Evolutionary conservation across 37 sponge, comb jelly and placozoan genomes (phyloP).

Genomic region (Agelas oroides): DNA sequence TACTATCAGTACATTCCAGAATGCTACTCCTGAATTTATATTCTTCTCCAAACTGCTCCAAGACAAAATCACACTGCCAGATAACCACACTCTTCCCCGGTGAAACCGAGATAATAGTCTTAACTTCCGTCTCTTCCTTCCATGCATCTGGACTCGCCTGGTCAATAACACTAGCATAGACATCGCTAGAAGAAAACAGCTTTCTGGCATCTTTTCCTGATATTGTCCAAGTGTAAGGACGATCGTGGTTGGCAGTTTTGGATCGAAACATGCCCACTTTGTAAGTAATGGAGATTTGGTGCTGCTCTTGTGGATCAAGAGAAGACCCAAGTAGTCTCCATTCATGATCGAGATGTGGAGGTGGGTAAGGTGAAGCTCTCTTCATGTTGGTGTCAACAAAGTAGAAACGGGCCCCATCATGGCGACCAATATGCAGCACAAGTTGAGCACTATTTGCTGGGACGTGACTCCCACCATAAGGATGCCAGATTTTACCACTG

Average conservation of each 20-base stretch:
- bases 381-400: not conserved
- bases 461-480: not conserved
- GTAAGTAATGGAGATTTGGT: not conserved
- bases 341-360: not conserved
- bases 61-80: not conserved
- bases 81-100: not conserved
- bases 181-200: not conserved
- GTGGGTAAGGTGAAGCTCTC: not conserved
- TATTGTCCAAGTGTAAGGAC: not conserved
- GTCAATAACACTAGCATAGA: not conserved
- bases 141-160: not conserved
- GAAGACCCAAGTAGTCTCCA: not conserved
- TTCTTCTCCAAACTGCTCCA: not conserved
- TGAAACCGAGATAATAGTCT: not conserved
- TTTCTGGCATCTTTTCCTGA: not conserved
- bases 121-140: not conserved
- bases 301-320: not conserved
- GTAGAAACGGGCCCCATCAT: not conserved
- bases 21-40: not conserved
- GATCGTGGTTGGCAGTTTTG: not conserved
- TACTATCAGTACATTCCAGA: not conserved
- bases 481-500: not conserved
- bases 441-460: conserved; percentile 2
- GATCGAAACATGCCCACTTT: not conserved
- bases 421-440: not conserved